phyloP scores from a whole-genome alignment of 2,113 vertebrate species.

The Lasiurus cinereus region DNA sequence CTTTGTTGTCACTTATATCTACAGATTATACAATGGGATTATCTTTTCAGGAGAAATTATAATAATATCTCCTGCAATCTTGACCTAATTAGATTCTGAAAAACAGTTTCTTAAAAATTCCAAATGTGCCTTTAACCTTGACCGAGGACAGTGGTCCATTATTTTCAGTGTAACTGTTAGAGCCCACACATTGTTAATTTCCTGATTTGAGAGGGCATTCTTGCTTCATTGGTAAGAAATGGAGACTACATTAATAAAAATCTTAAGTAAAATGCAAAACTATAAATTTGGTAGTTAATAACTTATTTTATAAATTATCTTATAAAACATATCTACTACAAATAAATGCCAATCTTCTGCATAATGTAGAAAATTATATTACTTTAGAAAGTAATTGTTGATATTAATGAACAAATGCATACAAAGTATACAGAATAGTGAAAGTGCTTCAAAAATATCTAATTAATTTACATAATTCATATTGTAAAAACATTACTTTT shows the following conservation, averaged over 20 bases:
- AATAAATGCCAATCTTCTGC: background rate
- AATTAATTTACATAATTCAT: background rate
- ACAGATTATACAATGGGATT: constrained; percentile 16
- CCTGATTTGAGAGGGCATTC: background rate
- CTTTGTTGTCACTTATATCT: constrained; percentile 59
- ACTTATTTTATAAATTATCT: background rate
- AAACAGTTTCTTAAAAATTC: constrained; percentile 11
- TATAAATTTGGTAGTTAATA: background rate
- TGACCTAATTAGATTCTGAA: constrained; percentile 51
- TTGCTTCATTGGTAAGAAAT: background rate
- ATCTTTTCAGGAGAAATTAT: constrained; percentile 46
- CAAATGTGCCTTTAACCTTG: background rate
- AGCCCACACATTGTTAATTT: background rate
- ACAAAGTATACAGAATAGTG: background rate
- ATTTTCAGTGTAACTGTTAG: constrained; percentile 17
- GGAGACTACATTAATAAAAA: background rate
- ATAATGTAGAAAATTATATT: background rate
- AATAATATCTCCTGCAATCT: background rate
- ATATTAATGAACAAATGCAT: background rate
- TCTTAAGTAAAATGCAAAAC: background rate
- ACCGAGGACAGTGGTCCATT: background rate
- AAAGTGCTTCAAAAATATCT: background rate
- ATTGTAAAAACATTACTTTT: background rate
- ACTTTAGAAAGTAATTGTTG: background rate
- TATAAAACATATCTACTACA: background rate